These are phyloP conservation scores for Drosophila nr. perissopoda DNA, from an alignment of 2,888 invertebrate genomes.

Conservation along the genomic window DNA sequence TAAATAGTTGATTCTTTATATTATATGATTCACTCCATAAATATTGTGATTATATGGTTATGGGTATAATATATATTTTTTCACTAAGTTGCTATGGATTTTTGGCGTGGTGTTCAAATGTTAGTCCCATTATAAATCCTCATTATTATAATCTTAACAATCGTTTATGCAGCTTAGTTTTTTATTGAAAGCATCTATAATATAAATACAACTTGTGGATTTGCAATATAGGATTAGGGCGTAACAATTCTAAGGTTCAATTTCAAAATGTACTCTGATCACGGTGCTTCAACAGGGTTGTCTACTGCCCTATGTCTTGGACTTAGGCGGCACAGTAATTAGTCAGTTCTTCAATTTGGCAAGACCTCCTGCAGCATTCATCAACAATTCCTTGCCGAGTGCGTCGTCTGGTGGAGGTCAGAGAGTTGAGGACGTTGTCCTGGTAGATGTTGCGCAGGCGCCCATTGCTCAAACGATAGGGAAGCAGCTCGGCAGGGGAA, in stretches of 20 bases:
- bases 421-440: slow-evolving; percentile 46
- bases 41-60: neutral
- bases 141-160: neutral
- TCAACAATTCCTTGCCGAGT: slow-evolving; percentile 61
- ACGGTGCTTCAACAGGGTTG: slow-evolving; percentile 16
- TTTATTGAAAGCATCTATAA: slow-evolving; percentile 49
- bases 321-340: slow-evolving; percentile 54
- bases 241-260: slow-evolving; percentile 19
- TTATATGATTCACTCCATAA: neutral
- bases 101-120: neutral
- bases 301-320: neutral
- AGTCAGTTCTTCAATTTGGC: slow-evolving; percentile 23
- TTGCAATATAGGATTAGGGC: slow-evolving; percentile 7
- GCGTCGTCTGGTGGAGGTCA: slow-evolving; percentile 58
- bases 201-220: slow-evolving; percentile 24
- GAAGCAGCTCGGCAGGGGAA: slow-evolving; percentile 25
- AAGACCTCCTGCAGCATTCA: slow-evolving; percentile 53
- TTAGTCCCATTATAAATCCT: neutral
- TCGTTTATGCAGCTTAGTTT: slow-evolving; percentile 45
- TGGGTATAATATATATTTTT: neutral
- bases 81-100: neutral
- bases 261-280: slow-evolving; percentile 38
- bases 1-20: neutral
- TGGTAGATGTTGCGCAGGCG: slow-evolving; percentile 47
- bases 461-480: slow-evolving; percentile 30